Base-by-base conservation (phyloP, 1,140 invertebrate species). In the Ooceraea biroi region DNA sequence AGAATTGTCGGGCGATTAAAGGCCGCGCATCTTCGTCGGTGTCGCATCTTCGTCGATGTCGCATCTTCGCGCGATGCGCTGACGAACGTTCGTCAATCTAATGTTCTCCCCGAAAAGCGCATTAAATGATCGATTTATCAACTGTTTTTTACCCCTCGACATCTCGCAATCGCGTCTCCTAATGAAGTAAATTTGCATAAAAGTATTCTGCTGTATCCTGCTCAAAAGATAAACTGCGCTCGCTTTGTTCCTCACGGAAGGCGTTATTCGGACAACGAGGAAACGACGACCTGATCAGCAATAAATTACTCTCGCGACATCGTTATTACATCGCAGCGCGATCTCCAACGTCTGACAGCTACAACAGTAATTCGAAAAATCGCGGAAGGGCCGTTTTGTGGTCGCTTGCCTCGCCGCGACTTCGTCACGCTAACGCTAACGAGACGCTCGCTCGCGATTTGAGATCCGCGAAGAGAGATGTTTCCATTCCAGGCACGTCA, bases 1-100 rank as follows among this genome's bases (percentile, higher is more conserved):
- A 78, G n/a, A n/a, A n/a, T 63, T 68, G 69, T 78, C 63, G 61
- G 14, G 22, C 65, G 76, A 80, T 80, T 63, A 80, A 80, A 25
- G 50, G 69, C 50, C 48, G 50, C 30, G 61, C n/a, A n/a, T n/a
- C n/a, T n/a, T n/a, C n/a, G n/a, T n/a, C n/a, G n/a, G n/a, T n/a
- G n/a, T n/a, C n/a, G n/a, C n/a, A n/a, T n/a, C n/a, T n/a, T n/a
- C n/a, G n/a, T 78, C 76, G 57, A 77, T 50, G 17, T 78, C 50
- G 44, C 63, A 44, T 57, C 73, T 46, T 41, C 27, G 46, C 25
- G 27, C n/a, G n/a, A n/a, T n/a, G 11, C 30, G 44, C 2, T 44
- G 50, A 68, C 50, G 60, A 41, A 11, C 44, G 14, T 50, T 36
- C 63, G 22, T 44, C n/a, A 80, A 22, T 22, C 44, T 22, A 30